phyloP scores from a whole-genome alignment of 2,888 invertebrate genomes.

The Hydroisotoma schaefferi region DNA sequence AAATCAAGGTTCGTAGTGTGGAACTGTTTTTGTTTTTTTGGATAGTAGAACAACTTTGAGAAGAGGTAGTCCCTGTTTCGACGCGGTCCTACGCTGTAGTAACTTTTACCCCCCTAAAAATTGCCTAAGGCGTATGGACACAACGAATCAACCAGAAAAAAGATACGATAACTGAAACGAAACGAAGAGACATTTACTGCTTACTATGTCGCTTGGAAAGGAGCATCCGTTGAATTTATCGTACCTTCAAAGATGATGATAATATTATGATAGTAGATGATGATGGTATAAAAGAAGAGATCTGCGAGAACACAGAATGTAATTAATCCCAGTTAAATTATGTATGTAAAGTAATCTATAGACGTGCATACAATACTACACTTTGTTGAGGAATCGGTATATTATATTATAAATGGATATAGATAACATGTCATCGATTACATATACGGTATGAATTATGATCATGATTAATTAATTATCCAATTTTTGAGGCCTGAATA shows the following conservation, averaged over 20 bases:
- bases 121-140: neutral
- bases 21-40: constrained; percentile 5
- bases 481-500: constrained; percentile 18
- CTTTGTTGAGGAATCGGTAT: constrained; percentile 3
- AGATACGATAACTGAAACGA: neutral
- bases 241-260: too few relatives aligned
- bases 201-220: neutral
- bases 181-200: constrained; percentile 5
- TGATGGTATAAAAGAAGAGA: neutral
- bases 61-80: neutral
- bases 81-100: neutral
- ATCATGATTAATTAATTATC: constrained; percentile 9
- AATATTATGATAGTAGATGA: neutral
- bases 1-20: neutral
- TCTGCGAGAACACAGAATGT: constrained; percentile 4
- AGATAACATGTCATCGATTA: neutral
- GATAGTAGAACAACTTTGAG: neutral
- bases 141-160: neutral
- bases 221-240: neutral
- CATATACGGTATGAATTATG: constrained; percentile 1
- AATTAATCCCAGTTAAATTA: neutral
- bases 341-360: neutral
- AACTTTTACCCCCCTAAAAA: constrained; percentile 2
- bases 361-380: constrained; percentile 1
- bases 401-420: neutral